Conservation (phyloP, 2,797 vertebrate genomes). For the Amazonetta brasiliensis region DNA sequence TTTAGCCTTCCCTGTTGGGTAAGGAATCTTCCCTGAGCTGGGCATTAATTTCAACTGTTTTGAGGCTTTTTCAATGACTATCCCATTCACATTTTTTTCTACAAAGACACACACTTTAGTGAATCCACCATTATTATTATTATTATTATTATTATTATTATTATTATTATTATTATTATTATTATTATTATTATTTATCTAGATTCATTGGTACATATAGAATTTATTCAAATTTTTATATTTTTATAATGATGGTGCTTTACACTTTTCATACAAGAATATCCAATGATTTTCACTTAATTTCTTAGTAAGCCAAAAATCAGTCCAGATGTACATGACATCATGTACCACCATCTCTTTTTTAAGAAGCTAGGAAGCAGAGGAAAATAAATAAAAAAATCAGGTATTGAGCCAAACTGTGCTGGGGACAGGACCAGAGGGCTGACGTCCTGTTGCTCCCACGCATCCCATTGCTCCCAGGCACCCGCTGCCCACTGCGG, state of each 20-base stretch:
- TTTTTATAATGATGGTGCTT: not conserved
- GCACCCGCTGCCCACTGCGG: not conserved
- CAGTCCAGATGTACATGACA: not conserved
- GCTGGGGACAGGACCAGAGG: not conserved
- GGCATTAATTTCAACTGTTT: not conserved
- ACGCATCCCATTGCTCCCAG: accelerated
- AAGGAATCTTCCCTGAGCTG: not conserved
- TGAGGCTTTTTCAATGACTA: not conserved
- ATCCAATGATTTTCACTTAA: not conserved
- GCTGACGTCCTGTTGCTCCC: not conserved
- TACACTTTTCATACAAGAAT: not conserved
- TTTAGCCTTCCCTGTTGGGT: not conserved
- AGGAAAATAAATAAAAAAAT: not conserved
- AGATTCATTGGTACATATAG: not conserved
- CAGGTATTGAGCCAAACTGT: not conserved
- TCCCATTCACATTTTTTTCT: not conserved
- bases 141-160: not conserved
- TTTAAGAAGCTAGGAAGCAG: not conserved
- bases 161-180: not conserved
- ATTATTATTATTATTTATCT: not conserved
- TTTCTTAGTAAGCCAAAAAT: not conserved
- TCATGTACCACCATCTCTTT: not conserved
- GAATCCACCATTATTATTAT: not conserved
- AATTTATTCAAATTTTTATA: not conserved
- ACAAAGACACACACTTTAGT: not conserved